A percentile compares a stretch with the other conserved stretches of the same genome.
These are phyloP conservation scores for Drosophila lini DNA, from an alignment of 1,140 invertebrate genomes.

Conservation along the genomic window DNA sequence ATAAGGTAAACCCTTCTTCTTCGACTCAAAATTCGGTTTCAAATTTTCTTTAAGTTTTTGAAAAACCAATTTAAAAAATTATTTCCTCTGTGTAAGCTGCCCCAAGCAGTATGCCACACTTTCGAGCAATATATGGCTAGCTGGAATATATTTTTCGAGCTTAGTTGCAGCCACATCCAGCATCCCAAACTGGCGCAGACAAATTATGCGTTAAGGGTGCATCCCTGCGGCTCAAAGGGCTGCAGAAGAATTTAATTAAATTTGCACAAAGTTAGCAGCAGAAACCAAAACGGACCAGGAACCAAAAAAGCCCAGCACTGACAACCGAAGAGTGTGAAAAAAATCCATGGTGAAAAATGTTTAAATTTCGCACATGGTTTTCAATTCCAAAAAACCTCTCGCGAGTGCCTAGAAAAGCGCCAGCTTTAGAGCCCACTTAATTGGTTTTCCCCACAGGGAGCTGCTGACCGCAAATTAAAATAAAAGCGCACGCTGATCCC, in stretches of 20 bases:
- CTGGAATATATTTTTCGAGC: constrained; percentile 3
- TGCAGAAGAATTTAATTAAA: constrained; percentile 77
- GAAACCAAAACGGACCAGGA: constrained; percentile 21
- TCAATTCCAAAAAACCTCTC: constrained; percentile 21
- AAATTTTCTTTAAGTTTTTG: not conserved
- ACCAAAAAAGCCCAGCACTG: constrained; percentile 18
- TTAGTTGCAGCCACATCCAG: constrained; percentile 34
- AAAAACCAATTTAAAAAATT: no score
- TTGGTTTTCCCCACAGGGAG: constrained; percentile 56
- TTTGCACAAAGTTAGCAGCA: constrained; percentile 53
- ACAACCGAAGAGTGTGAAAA: constrained; percentile 11
- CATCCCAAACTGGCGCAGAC: constrained; percentile 33
- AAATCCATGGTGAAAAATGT: constrained; percentile 31
- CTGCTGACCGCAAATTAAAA: constrained; percentile 56
- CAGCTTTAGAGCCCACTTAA: constrained; percentile 56
- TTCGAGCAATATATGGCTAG: constrained; percentile 13
- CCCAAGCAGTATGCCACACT: constrained; percentile 35
- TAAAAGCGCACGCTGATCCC: constrained; percentile 28
- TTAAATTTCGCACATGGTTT: constrained; percentile 45
- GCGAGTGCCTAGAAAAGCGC: constrained; percentile 14
- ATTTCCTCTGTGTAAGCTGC: constrained; percentile 5
- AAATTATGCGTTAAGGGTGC: constrained; percentile 71
- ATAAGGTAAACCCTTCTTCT: no score
- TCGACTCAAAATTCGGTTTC: not conserved
- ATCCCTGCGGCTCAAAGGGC: constrained; percentile 67